These are phyloP conservation scores for Drosophila testacea DNA, from an alignment of 2,888 invertebrate species.

Conservation along the genomic window DNA sequence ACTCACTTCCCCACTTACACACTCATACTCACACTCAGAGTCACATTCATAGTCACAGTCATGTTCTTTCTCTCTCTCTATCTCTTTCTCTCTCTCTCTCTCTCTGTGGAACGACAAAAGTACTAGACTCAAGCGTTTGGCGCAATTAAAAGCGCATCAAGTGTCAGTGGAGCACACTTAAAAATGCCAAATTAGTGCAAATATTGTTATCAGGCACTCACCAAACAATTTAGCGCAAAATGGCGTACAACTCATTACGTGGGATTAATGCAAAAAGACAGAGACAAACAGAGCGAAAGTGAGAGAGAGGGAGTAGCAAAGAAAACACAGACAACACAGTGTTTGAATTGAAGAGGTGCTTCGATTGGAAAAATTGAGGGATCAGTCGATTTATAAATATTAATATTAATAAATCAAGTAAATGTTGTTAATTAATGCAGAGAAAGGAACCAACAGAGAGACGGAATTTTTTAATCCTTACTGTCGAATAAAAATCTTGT, in stretches of 20 bases:
- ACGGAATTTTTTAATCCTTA: background rate
- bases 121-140: conserved; percentile 78
- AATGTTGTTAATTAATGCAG: conserved; percentile 1
- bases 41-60: conserved; percentile 6
- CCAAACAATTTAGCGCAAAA: conserved; percentile 84
- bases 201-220: conserved; percentile 83
- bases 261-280: conserved; percentile 76
- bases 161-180: conserved; percentile 84
- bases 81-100: background rate
- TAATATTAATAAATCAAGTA: background rate
- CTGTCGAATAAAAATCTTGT: background rate
- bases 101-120: conserved; percentile 44
- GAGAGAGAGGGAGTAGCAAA: background rate
- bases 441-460: background rate
- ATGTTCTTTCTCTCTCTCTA: background rate
- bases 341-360: background rate
- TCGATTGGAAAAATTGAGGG: background rate
- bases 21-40: background rate
- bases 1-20: conserved; percentile 8
- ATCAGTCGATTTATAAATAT: background rate
- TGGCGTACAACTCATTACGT: conserved; percentile 84
- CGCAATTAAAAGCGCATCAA: conserved; percentile 85
- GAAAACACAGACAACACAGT: conserved; percentile 10
- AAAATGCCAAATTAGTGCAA: conserved; percentile 85
- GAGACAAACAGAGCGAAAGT: background rate